phyloP scores from a whole-genome alignment of 2,797 vertebrate genomes.

The Zonotrichia albicollis region DNA sequence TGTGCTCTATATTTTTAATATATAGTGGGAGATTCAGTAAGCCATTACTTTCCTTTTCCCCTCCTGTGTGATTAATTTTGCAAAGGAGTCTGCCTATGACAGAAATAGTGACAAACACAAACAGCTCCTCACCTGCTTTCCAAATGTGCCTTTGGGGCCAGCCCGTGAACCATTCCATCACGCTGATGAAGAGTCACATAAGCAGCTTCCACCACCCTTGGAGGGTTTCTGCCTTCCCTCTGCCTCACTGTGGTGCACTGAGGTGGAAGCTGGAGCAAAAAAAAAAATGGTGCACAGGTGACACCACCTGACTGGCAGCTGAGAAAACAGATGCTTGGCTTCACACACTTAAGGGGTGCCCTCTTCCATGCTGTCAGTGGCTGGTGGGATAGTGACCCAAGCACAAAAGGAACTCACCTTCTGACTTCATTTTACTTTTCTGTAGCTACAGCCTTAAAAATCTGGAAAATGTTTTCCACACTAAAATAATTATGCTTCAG shows the following conservation, averaged over 20 bases:
- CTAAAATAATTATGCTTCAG: not conserved
- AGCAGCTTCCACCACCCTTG: not conserved
- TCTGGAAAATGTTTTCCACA: not conserved
- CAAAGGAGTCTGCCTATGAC: not conserved
- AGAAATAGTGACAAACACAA: not conserved
- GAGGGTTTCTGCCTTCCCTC: not conserved
- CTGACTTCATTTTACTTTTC: not conserved
- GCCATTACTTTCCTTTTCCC: not conserved
- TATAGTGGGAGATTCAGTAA: not conserved
- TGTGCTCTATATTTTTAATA: not conserved
- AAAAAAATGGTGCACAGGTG: not conserved
- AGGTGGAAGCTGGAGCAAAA: not conserved
- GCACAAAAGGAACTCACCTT: not conserved
- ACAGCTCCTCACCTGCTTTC: not conserved
- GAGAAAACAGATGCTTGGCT: not conserved
- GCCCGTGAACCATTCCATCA: not conserved
- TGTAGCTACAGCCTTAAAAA: not conserved
- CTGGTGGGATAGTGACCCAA: not conserved
- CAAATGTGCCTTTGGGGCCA: not conserved
- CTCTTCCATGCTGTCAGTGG: not conserved
- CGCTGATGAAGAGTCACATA: not conserved
- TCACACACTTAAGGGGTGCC: not conserved
- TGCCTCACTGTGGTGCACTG: not conserved
- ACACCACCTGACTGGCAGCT: not conserved
- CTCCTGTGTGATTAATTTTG: not conserved